These are phyloP conservation scores for Erebia aethiops DNA, from an alignment of 2,888 invertebrate species.

Conservation along the genomic window DNA sequence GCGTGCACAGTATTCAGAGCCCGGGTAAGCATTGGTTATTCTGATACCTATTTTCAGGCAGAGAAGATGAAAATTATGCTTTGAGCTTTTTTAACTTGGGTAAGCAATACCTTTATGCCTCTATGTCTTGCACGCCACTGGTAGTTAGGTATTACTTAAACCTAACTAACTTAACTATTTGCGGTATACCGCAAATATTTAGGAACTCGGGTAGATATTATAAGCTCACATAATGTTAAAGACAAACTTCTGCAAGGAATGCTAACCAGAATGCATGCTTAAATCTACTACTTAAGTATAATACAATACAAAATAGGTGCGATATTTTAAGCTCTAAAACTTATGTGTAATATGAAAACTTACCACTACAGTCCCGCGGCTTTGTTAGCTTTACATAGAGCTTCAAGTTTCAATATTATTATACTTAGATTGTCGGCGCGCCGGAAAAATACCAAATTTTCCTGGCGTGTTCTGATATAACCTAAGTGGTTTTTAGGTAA, in stretches of 20 bases:
- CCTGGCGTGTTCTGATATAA: neutral
- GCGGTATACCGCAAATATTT: conserved; percentile 2
- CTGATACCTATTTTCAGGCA: too few species aligned
- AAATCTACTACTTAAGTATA: neutral
- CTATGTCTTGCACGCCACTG: too few species aligned
- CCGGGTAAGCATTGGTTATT: too few species aligned
- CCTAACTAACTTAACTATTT: too few species aligned
- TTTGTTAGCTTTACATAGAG: neutral
- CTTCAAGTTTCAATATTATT: conserved; percentile 3
- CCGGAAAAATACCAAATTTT: neutral
- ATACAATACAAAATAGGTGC: neutral
- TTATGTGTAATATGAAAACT: neutral
- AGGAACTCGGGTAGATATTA: neutral
- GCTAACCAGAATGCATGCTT: neutral
- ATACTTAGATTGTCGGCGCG: neutral
- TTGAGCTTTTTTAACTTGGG: too few species aligned
- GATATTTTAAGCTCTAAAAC: neutral
- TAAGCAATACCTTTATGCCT: too few species aligned
- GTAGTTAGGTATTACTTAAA: too few species aligned
- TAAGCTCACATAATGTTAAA: neutral
- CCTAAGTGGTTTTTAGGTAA: neutral
- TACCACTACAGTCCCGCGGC: neutral
- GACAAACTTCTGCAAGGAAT: conserved; percentile 1
- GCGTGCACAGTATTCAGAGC: too few species aligned
- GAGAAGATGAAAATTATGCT: too few species aligned